A percentile compares a stretch with the other conserved stretches of the same genome.
Evolutionary conservation across 2,888 invertebrate species (phyloP).

Genomic region (Argynnis bischoffii): DNA sequence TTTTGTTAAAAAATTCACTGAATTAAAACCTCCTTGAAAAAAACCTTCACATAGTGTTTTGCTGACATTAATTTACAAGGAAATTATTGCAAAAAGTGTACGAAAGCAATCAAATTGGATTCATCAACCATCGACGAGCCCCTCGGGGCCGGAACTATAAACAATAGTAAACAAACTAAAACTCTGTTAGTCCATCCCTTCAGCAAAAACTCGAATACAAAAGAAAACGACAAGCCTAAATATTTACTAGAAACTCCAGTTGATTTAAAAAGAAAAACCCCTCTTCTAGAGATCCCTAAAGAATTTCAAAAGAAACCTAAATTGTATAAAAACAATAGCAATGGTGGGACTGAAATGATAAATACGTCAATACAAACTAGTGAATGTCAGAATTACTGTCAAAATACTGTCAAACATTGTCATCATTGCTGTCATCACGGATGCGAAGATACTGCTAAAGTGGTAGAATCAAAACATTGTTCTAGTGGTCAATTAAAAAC

Average conservation of each 20-base stretch:
- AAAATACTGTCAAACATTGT: conserved; percentile 43
- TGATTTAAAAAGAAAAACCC: conserved; percentile 64
- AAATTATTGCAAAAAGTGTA: conserved; percentile 6
- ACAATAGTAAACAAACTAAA: conserved; percentile 44
- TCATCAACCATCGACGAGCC: conserved; percentile 58
- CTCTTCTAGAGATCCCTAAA: conserved; percentile 64
- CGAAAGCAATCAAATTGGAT: conserved; percentile 71
- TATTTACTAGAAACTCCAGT: conserved; percentile 70
- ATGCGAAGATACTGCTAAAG: conserved; percentile 28
- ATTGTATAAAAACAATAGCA: conserved; percentile 43
- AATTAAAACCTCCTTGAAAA: no score
- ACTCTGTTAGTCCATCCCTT: conserved; percentile 69
- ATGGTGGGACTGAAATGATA: conserved; percentile 48
- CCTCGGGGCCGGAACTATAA: conserved; percentile 63
- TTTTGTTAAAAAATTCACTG: no score
- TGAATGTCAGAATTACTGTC: conserved; percentile 35
- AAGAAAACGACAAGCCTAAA: conserved; percentile 45
- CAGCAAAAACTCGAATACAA: conserved; percentile 35
- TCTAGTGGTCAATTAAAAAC: not conserved
- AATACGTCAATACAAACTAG: conserved; percentile 45
- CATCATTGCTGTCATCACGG: conserved; percentile 52
- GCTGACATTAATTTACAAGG: no score
- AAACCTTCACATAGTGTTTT: no score
- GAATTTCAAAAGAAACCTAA: conserved; percentile 64
- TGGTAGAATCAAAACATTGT: not conserved